Base-by-base conservation (phyloP, 2,113 vertebrate species). In the Brachypteracias leptosomus region DNA sequence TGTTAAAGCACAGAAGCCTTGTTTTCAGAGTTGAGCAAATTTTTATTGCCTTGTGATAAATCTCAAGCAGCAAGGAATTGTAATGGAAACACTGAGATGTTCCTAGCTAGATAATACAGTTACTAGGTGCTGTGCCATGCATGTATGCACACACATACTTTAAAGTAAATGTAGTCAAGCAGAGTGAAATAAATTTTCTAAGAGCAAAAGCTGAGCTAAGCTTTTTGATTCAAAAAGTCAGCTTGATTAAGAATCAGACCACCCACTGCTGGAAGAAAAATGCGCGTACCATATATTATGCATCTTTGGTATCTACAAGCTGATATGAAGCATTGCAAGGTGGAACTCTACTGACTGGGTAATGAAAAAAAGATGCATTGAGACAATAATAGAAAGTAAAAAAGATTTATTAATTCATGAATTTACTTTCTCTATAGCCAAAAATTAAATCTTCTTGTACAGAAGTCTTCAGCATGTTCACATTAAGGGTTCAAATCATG, bases 201-300 rank as follows among this genome's bases (percentile, higher is more conserved):
- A 89, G 31, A 87, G 29, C 55, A 90, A 80, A 93, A 90, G 29
- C 66, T 92, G 63, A 92, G 46, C 35, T 92, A 80, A 95, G 61
- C 19, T 89, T 85, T 95, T 83, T 89, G 94, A 84, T 88, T 42
- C 24, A 90, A 89, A 93, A 88, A 95, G 58, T 89, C 63, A 62
- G 11, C 49, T 95, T 93, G 57, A 75, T 95, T 90, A 88, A 93
- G 14, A 75, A 91, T 84, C 26, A 76, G 74, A 93, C n/a, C 49
- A 86, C 66, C 63, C 28, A 65, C 52, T 75, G 26, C 68, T 88
- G n/a, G 59, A 95, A 95, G 29, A 92, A 66, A 97, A 95, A 88
- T 85, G 9, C 16, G 78, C 19, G 35, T 67, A 42, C 19, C 5
- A 26, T 92, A 40, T 95, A 91, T 95, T 85, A 88, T 46, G 13